Conservation (phyloP, 2,797 vertebrate species). For the Artibeus lituratus region DNA sequence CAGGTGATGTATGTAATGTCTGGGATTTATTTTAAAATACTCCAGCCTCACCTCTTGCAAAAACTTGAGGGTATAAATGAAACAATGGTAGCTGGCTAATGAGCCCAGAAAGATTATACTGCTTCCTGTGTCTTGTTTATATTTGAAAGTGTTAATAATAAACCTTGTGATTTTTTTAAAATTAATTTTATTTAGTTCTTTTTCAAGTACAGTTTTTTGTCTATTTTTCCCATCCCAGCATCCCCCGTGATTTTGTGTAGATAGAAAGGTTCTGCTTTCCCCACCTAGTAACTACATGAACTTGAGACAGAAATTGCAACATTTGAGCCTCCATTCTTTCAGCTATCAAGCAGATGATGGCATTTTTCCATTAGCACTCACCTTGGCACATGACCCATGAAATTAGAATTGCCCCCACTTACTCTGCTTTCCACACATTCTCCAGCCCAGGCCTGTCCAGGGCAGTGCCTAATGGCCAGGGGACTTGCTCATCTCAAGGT, state of each 20-base stretch:
- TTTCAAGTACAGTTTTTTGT: too few species aligned
- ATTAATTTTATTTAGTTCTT: too few species aligned
- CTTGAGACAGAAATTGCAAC: background rate
- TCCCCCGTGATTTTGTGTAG: background rate
- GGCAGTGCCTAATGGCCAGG: background rate
- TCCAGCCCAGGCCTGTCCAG: background rate
- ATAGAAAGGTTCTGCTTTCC: background rate
- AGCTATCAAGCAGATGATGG: rapidly evolving
- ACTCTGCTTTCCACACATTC: background rate
- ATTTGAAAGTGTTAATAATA: background rate
- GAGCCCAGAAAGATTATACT: background rate
- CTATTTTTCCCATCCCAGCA: too few species aligned
- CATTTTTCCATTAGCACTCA: background rate
- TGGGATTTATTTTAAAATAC: background rate
- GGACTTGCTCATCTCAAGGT: background rate
- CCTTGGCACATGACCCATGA: background rate
- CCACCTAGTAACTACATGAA: too few species aligned
- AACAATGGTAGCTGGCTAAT: background rate
- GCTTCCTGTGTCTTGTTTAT: background rate
- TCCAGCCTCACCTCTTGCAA: background rate
- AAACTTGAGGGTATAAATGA: background rate
- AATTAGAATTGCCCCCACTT: rapidly evolving
- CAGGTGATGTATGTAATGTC: background rate
- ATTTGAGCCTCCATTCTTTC: background rate
- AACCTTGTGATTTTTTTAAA: too few species aligned